phyloP scores from a whole-genome alignment of 2,888 invertebrate genomes.

The Eretmocerus hayati region DNA sequence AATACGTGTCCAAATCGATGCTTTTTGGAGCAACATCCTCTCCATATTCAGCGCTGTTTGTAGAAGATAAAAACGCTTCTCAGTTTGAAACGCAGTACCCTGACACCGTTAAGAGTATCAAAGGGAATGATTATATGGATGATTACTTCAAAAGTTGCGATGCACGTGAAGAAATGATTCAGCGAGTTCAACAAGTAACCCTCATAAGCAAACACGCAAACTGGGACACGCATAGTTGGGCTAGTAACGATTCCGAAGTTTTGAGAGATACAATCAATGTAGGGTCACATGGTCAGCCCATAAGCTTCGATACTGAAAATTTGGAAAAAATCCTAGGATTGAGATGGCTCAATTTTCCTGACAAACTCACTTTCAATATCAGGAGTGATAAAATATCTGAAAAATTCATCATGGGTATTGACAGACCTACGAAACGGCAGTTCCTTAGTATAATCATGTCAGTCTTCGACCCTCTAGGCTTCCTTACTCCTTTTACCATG shows the following conservation, averaged over 20 bases:
- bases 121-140: slow-evolving; percentile 29
- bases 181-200: slow-evolving; percentile 15
- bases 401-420: too few species aligned
- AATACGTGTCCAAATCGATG: not conserved
- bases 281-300: too few species aligned
- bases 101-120: slow-evolving; percentile 25
- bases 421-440: not conserved
- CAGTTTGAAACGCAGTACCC: slow-evolving; percentile 18
- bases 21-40: slow-evolving; percentile 5
- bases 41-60: slow-evolving; percentile 15
- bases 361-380: too few species aligned
- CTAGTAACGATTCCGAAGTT: too few species aligned
- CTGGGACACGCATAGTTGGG: slow-evolving; percentile 4
- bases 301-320: too few species aligned
- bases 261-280: too few species aligned
- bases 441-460: slow-evolving; percentile 3
- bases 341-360: too few species aligned
- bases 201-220: slow-evolving; percentile 10
- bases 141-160: slow-evolving; percentile 22
- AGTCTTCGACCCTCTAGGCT: not conserved
- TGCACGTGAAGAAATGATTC: slow-evolving; percentile 18
- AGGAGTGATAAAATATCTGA: too few species aligned
- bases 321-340: too few species aligned
- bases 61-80: slow-evolving; percentile 26
- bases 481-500: slow-evolving; percentile 1